Base-by-base conservation (phyloP, 2,113 vertebrate species). In the Hippopotamus amphibius region DNA sequence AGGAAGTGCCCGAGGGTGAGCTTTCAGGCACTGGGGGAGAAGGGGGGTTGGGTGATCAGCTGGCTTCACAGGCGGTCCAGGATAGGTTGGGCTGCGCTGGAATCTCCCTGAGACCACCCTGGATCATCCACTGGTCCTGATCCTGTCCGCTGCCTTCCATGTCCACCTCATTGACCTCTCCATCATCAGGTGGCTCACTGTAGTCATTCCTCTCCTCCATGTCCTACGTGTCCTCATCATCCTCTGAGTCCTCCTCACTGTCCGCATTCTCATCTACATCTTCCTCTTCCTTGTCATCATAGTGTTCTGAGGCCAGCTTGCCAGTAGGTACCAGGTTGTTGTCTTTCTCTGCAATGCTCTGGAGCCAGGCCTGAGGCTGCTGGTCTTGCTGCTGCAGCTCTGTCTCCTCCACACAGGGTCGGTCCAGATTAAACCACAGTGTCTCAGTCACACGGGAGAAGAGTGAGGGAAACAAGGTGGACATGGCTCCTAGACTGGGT, bases 161-260 rank as follows among this genome's bases (percentile, higher is more conserved):
- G 37, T 37, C 37, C 37, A 99, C 99, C 99, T 99, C 99, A 14
- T 99, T 99, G 90, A 99, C 99, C 97, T 99, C 99, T 76, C 99
- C 99, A 0, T 99, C 99, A 43, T 99, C 99, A 0, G 99, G 99
- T 6, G 99, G 99, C 97, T 99, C 99, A 0, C 99, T 99, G 97
- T 99, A 99, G 97, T 99, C 99, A 41, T 99, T 99, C 99, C 99
- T 99, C 98, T 99, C 99, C 0, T 99, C 99, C 99, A 99, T 99
- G 97, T 99, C 99, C 98, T 99, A 99, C 99, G 99, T 99, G 98
- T 99, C 99, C 91, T 99, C 99, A 11, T 99, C 99, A 7, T 99
- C 99, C 95, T 99, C 99, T 0, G 99, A 99, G 98, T 99, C 99
- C 88, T 99, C 99, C 86, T 99, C 99, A 0, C 99, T 99, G 98